A percentile compares a stretch with the other conserved stretches of the same genome.
phyloP scores from a whole-genome alignment of 2,888 invertebrate species.

The Harmothoe impar region DNA sequence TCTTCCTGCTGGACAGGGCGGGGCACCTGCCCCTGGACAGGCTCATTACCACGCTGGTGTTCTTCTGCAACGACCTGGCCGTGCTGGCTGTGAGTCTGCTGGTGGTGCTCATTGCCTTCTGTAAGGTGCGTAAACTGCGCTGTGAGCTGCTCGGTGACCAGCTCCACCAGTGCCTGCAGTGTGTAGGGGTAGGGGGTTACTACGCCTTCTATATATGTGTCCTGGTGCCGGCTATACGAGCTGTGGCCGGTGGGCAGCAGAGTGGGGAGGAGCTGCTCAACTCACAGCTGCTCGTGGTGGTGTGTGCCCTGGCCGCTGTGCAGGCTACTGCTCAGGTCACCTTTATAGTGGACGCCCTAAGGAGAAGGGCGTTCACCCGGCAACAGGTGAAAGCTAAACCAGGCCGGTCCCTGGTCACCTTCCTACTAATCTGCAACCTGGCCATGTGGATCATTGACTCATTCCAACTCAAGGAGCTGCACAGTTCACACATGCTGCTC shows the following conservation, averaged over 20 bases:
- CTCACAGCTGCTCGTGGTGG: not conserved
- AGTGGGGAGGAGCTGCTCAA: not conserved
- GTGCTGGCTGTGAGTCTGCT: slow-evolving; percentile 16
- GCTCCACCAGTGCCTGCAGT: slow-evolving; percentile 8
- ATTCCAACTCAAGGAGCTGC: slow-evolving; percentile 52
- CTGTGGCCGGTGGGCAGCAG: not conserved
- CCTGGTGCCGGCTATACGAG: slow-evolving; percentile 10
- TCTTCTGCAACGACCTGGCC: slow-evolving; percentile 33
- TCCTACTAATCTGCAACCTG: slow-evolving; percentile 56
- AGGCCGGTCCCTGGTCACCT: slow-evolving; percentile 57
- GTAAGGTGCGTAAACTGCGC: not conserved
- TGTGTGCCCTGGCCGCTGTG: slow-evolving; percentile 14
- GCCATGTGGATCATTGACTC: slow-evolving; percentile 55
- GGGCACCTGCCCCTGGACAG: slow-evolving; percentile 12
- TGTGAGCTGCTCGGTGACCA: not conserved
- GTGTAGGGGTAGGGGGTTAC: slow-evolving; percentile 29
- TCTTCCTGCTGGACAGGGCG: slow-evolving; percentile 33
- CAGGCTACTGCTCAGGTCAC: slow-evolving; percentile 54
- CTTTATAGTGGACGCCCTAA: slow-evolving; percentile 32
- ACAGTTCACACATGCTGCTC: not conserved
- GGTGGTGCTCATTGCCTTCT: slow-evolving; percentile 29
- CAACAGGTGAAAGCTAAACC: slow-evolving; percentile 50
- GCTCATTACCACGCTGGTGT: slow-evolving; percentile 54
- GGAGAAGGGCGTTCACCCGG: slow-evolving; percentile 27
- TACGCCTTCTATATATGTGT: slow-evolving; percentile 45